Evolutionary conservation across 2,113 vertebrate genomes (phyloP), one percentile per base, ranked within the genome.

Genomic region (Heterotis niloticus): DNA sequence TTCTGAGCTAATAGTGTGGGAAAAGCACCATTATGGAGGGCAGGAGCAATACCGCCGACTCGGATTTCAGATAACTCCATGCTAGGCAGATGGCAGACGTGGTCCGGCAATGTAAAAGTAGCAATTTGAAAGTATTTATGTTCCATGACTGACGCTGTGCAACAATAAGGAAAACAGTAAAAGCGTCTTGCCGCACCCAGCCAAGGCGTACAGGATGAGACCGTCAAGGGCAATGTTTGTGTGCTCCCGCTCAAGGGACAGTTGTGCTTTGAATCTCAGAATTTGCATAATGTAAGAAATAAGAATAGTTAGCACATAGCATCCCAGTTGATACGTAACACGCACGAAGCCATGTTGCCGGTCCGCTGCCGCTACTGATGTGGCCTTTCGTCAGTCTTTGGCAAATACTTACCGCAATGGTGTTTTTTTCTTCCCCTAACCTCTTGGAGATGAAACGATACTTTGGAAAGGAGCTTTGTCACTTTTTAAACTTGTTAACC

Each of bases 231-330:
- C 14, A n/a, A 18, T 26, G 54, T 54, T 17, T 57, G 26, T 57
- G 72, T 23, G 54, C 54, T 28, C 52, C 7, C 34, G 7, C n/a
- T 28, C 74, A 20, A 76, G 82, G 82, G 84, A 82, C 79, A 85
- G 83, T 83, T 44, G 34, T 51, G 5, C 34, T 44, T 72, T 24
- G 69, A 44, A 44, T 44, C 3, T 44, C 34, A 5, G 4, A 72
- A 18, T 72, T 51, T 72, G 34, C 69, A 18, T 17, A 72, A 62
- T 13, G 59, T 52, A 72, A 72, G 14, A 23, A n/a, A 72, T 10
- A 72, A 72, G 10, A 7, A 24, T 51, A 23, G 5, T 20, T 23
- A 51, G 13, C 44, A 71, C 29, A 54, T 13, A 72, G 0, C 34
- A 44, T 44, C 34, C 34, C 34, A 44, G 34, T 7, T 44, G 34